Evolutionary conservation across 2,797 vertebrate genomes (phyloP).

Genomic region (Potorous gilbertii): DNA sequence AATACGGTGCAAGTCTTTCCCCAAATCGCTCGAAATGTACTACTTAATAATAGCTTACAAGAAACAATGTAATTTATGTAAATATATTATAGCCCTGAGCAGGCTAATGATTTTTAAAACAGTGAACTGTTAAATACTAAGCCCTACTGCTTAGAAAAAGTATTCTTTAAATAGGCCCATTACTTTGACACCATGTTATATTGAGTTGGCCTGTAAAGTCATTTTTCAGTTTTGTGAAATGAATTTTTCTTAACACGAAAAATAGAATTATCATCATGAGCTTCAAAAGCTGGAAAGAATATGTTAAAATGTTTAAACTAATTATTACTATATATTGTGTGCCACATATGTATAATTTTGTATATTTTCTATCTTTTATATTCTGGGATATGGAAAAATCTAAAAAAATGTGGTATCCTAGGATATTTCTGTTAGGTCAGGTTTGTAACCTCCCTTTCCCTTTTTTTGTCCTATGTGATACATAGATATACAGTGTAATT

Average conservation of each 20-base stretch:
- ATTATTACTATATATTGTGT: neutral
- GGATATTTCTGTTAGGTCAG: constrained; percentile 12
- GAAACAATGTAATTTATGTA: constrained; percentile 73
- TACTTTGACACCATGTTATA: constrained; percentile 66
- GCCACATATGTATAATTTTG: neutral
- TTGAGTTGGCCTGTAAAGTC: constrained; percentile 40
- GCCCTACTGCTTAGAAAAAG: constrained; percentile 69
- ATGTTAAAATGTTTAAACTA: constrained; percentile 36
- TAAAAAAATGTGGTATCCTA: neutral
- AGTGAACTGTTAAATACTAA: constrained; percentile 69
- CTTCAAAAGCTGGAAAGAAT: constrained; percentile 34
- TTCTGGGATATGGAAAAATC: neutral
- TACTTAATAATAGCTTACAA: constrained; percentile 70
- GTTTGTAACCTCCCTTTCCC: neutral
- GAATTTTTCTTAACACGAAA: constrained; percentile 51
- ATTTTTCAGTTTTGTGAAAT: constrained; percentile 64
- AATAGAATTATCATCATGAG: constrained; percentile 53
- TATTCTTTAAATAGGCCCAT: constrained; percentile 69
- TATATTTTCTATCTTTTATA: neutral
- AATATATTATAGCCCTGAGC: constrained; percentile 69
- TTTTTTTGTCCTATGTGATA: neutral
- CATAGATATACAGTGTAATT: neutral
- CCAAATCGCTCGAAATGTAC: constrained; percentile 64
- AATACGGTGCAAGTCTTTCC: constrained; percentile 58
- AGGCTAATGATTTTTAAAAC: constrained; percentile 71